These are phyloP conservation scores for Amphiprion clarkii DNA, from an alignment of 2,797 vertebrate species.

Conservation along the genomic window DNA sequence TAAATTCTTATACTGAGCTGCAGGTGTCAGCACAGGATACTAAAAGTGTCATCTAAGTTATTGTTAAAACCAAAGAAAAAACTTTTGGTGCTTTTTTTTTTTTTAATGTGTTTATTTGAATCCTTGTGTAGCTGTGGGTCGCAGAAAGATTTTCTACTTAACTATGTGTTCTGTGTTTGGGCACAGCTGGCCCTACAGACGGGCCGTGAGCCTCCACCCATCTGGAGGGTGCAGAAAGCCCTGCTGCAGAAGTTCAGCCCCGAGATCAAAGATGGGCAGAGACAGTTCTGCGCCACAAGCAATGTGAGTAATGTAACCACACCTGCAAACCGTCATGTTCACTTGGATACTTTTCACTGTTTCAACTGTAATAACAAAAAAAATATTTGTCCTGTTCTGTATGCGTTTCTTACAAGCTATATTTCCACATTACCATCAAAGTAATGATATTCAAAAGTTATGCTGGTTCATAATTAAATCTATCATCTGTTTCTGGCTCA, in stretches of 20 bases:
- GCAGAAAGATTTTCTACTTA: neutral
- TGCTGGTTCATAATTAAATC: neutral
- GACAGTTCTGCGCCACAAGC: conserved; percentile 96
- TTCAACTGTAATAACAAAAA: neutral
- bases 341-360: neutral
- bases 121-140: neutral
- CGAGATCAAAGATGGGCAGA: conserved; percentile 95
- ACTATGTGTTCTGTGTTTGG: conserved; percentile 23
- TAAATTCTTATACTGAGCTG: neutral
- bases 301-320: conserved; percentile 86
- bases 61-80: neutral
- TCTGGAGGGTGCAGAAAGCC: conserved; percentile 96
- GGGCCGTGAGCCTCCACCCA: conserved; percentile 93
- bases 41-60: neutral
- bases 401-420: neutral
- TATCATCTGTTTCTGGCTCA: conserved; percentile 56
- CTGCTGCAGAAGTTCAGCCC: conserved; percentile 96
- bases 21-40: neutral
- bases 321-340: conserved; percentile 16
- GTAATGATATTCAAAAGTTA: neutral
- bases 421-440: conserved; percentile 2
- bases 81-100: neutral
- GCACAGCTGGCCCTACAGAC: conserved; percentile 92
- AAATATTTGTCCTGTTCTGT: neutral
- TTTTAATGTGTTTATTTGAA: neutral